A percentile compares a stretch with the other conserved stretches of the same genome.
Evolutionary conservation across 1,140 invertebrate genomes (phyloP).

Genomic region (Propsilocerus akamusi): DNA sequence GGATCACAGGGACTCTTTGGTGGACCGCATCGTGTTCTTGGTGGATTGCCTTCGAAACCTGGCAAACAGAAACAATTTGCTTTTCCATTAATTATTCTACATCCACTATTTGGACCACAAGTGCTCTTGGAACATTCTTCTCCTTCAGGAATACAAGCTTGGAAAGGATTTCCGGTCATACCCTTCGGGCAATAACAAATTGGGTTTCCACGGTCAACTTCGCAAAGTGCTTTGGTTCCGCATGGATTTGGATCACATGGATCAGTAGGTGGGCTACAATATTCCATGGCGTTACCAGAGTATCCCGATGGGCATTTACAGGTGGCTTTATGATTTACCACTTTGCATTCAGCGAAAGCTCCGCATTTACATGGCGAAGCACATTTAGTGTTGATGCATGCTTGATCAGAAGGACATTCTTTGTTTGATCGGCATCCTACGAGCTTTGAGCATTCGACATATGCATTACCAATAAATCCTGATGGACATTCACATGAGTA

Average conservation of each 20-base stretch:
- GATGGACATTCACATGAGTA: constrained; percentile 57
- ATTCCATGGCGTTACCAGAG: constrained; percentile 42
- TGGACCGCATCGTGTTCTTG: constrained; percentile 38
- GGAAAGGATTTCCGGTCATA: constrained; percentile 77
- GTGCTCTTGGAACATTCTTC: constrained; percentile 66
- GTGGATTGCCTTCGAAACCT: constrained; percentile 74
- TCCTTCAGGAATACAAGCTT: constrained; percentile 77
- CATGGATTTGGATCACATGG: constrained; percentile 71
- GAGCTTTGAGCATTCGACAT: constrained; percentile 44
- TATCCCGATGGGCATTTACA: constrained; percentile 63
- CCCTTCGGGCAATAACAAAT: constrained; percentile 81
- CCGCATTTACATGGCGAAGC: constrained; percentile 58
- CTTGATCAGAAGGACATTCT: constrained; percentile 47
- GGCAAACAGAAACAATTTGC: constrained; percentile 70
- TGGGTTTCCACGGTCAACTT: constrained; percentile 66
- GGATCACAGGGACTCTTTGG: constrained; percentile 62
- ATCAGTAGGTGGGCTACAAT: constrained; percentile 40
- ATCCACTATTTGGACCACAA: constrained; percentile 67
- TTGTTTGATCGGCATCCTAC: constrained; percentile 45
- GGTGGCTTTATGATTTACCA: constrained; percentile 45
- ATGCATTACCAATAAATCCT: constrained; percentile 63
- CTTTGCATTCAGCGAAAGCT: constrained; percentile 53
- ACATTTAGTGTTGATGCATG: constrained; percentile 55
- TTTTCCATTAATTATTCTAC: constrained; percentile 44
- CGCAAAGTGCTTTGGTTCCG: constrained; percentile 63